Base-by-base conservation (phyloP, 2,888 invertebrate genomes). In the Protodeltote pygarga region DNA sequence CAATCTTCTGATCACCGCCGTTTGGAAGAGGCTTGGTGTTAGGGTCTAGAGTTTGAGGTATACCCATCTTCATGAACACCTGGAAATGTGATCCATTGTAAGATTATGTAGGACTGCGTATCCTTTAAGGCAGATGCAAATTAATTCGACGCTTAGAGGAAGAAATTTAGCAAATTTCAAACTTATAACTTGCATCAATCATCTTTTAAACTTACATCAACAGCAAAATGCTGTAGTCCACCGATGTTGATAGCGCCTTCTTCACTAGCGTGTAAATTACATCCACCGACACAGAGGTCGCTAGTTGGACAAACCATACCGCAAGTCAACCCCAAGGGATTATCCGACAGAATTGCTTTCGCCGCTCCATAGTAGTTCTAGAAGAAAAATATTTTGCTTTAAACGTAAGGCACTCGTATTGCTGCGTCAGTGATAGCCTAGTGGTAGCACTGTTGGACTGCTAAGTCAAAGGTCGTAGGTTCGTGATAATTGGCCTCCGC, bases 301-400 rank as follows among this genome's bases (percentile, higher is more conserved):
- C 98, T 98, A 0, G 99, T 99, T 1, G 99, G 99, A 70, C 99
- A 99, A 13, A 99, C 99, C 99, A 99, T 99, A 15, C 98, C 98
- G 73, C 98, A 98, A 0, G 98, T 97, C 1, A 98, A 92, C 0
- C 98, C 99, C 39, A 99, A 87, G 0, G 99, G 99, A 84, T 99
- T 99, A 81, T 99, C 99, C 0, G 98, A 98, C 44, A 99, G 94
- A 42, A 99, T 99, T 0, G 97, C 95, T 79, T 98, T 98, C 0
- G 98, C 97, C 1, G 99, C 98, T 13, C 99, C 99, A 93, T 99
- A 99, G 83, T 98, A 99, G 85, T 99, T 99, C 96, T 97, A 83
- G 3, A 25, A 39, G 49, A 2, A 48, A 35, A 3, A 8, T 3
- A 32, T n/a, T 3, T 23, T n/a, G 2, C 23, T 9, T 23, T 19